Evolutionary conservation across 2,888 invertebrate genomes (phyloP), one percentile per base, ranked within the genome.

Genomic region (Bhutanitis thaidina): DNA sequence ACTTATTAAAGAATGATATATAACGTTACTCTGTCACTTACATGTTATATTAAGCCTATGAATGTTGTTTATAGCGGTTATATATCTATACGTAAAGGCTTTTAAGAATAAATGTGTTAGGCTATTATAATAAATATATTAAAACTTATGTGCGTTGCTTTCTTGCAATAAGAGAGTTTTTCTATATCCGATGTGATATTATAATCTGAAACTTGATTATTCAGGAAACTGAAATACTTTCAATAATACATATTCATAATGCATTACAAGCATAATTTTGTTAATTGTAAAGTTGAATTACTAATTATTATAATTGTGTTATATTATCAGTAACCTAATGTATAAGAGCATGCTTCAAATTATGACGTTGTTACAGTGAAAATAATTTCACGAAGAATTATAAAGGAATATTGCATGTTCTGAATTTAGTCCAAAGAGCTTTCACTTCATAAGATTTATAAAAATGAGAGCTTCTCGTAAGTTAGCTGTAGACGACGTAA

Each of bases 401-500:
- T 27, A 27, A 27, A 27, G 5, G 20, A 4, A 27, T 7, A 5
- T 27, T 27, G 7, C 27, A 8, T 27, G 36, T 49, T 36, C 14
- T 49, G 30, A 65, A 62, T 65, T 61, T 65, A 69, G 66, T 67
- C 67, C 64, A 71, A 74, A 69, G 87, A 87, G 85, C 87, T 87
- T 86, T 85, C 65, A 61, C 77, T 72, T 74, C 77, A 51, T 58
- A 59, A 71, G 71, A 77, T 72, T 77, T 80, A 80, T 20, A 69
- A 69, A 69, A 25, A 64, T 84, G 83, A 83, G 82, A 84, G 83
- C 84, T 86, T 84, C 72, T 78, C 81, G 78, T 84, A 80, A 71
- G 67, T 78, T 83, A 83, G 79, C 74, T 74, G 77, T 79, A 44
- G 30, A 3, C 5, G 20, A 20, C 8, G 2, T 27, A 27, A 27